These are phyloP conservation scores for Zeuzera pyrina DNA, from an alignment of 2,888 invertebrate genomes.

Conservation along the genomic window DNA sequence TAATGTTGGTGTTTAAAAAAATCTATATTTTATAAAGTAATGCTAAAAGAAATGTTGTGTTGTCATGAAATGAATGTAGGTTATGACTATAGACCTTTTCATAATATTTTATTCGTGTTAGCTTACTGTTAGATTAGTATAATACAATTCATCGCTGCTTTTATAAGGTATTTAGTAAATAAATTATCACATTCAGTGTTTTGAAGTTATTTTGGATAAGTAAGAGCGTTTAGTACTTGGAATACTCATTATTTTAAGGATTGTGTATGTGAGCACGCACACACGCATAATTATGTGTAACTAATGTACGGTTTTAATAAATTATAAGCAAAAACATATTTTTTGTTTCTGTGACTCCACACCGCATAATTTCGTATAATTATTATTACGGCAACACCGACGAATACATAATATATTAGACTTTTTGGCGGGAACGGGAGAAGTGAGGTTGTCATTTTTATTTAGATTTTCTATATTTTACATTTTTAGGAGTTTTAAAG, in stretches of 20 bases:
- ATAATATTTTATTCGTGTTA: neutral
- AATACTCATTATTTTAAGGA: conserved; percentile 62
- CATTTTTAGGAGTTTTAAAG: too few relatives aligned
- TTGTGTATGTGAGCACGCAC: conserved; percentile 17
- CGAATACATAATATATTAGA: too few relatives aligned
- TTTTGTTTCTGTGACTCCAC: too few relatives aligned
- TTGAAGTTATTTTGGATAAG: conserved; percentile 25
- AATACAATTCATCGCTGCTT: conserved; percentile 24
- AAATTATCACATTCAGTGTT: conserved; percentile 58
- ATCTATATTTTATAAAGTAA: neutral
- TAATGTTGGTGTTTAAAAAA: too few relatives aligned
- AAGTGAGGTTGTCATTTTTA: too few relatives aligned
- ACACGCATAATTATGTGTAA: too few relatives aligned
- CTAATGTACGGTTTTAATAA: too few relatives aligned
- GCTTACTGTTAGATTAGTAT: conserved; percentile 6
- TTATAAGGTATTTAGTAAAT: conserved; percentile 18
- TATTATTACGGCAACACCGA: too few relatives aligned
- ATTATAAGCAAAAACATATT: too few relatives aligned
- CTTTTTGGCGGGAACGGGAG: too few relatives aligned
- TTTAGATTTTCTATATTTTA: too few relatives aligned
- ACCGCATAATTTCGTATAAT: too few relatives aligned
- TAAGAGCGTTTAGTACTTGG: conserved; percentile 44
- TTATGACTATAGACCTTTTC: neutral
- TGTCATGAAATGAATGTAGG: conserved; percentile 40
- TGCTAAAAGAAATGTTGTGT: conserved; percentile 32